Base-by-base conservation (phyloP, 2,113 vertebrate genomes). In the Pristiophorus japonicus region DNA sequence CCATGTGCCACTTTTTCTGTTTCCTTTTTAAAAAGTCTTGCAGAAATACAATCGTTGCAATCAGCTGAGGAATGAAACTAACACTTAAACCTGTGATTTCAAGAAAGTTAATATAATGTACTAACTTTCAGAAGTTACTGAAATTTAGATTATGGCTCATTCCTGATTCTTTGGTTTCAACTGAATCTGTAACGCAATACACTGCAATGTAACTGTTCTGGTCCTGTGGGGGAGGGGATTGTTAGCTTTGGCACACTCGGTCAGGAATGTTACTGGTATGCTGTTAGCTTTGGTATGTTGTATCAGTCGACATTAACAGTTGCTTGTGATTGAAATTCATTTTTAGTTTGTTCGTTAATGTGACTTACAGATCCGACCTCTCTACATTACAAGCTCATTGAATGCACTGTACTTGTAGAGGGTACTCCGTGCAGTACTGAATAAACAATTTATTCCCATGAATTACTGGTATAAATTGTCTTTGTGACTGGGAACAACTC, bases 261-360 rank as follows among this genome's bases (percentile, higher is more conserved):
- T 94, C n/a, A 94, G 91, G n/a, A 94, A 45, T 62, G 59, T 92
- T 51, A 87, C 24, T 81, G 75, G 75, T 81, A n/a, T 81, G 75
- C 7, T 90, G 85, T 51, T 90, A 34, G 85, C 20, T 10, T 11
- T 55, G 22, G 22, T 27, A 55, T 55, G 10, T 51, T 90, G 85
- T 4, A 63, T 92, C 62, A n/a, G 59, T 92, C 4, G 30, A 34
- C 55, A 22, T 92, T 34, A 92, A 63, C 34, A 63, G 59, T 11
- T 90, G 87, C 18, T 92, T 62, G 14, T 63, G 62, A 63, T 92
- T 65, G 90, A 63, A 63, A 65, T 92, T 63, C 55, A 92, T 38
- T 65, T 92, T 65, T 34, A 65, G 11, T 6, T 92, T 92, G 22
- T 8, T 47, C n/a, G 65, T 34, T 34, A 65, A 7, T 38, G 55